These are phyloP conservation scores for Synanthedon myopaeformis DNA, from an alignment of 2,888 invertebrate genomes.

Conservation along the genomic window DNA sequence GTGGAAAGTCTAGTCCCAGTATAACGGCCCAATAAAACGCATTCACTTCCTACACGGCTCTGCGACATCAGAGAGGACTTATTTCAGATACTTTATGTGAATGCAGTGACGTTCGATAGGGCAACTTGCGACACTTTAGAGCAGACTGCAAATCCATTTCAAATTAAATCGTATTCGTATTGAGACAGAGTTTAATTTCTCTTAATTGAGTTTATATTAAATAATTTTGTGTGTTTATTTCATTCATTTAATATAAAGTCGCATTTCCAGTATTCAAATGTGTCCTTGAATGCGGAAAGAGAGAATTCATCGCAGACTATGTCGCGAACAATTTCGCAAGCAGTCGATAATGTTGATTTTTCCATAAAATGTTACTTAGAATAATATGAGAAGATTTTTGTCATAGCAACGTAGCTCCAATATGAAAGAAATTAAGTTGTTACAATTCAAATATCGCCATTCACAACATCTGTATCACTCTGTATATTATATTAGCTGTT, in stretches of 20 bases:
- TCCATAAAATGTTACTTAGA: too few relatives aligned
- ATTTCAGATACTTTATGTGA: constrained; percentile 55
- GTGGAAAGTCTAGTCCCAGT: constrained; percentile 23
- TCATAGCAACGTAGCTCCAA: constrained; percentile 20
- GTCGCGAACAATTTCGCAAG: constrained; percentile 31
- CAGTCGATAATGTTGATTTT: constrained; percentile 24
- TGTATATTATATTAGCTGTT: too few relatives aligned
- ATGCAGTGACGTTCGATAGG: constrained; percentile 47
- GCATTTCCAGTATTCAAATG: constrained; percentile 25
- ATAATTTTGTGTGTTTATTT: constrained; percentile 12
- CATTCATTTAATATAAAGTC: constrained; percentile 22
- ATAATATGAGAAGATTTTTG: constrained; percentile 28
- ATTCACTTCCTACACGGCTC: constrained; percentile 35
- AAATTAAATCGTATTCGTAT: constrained; percentile 14
- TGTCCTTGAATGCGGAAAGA: constrained; percentile 15
- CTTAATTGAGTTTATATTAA: constrained; percentile 9
- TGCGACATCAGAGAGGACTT: constrained; percentile 43
- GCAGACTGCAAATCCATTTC: constrained; percentile 15
- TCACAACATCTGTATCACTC: too few relatives aligned
- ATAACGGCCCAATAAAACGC: constrained; percentile 33
- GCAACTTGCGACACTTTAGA: constrained; percentile 42
- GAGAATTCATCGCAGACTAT: constrained; percentile 34
- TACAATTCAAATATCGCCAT: constrained; percentile 6
- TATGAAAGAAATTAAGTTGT: constrained; percentile 2
- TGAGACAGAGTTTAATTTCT: not conserved